Conservation (phyloP, 2,797 vertebrate genomes). For the Ctenosaura bakeri region DNA sequence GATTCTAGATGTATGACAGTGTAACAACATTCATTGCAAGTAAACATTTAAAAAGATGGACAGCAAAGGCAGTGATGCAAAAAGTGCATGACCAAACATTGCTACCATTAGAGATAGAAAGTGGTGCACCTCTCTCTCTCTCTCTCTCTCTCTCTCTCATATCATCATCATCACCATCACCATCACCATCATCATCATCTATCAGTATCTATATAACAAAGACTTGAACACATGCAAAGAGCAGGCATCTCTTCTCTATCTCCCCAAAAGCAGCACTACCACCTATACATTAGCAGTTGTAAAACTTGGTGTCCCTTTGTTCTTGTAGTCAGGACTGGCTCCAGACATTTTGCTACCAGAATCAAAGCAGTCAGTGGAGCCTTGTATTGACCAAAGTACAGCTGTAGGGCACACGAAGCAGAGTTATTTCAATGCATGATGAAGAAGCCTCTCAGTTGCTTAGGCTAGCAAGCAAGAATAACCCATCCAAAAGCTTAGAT, state of each 20-base stretch:
- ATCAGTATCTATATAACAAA: neutral
- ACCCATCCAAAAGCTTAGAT: neutral
- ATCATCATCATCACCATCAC: too few species aligned
- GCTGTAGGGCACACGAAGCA: neutral
- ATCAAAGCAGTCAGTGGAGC: neutral
- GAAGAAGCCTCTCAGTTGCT: neutral
- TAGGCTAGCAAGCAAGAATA: neutral
- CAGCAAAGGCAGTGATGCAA: neutral
- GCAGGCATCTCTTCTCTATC: neutral
- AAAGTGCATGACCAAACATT: neutral
- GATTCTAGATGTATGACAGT: neutral
- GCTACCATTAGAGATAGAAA: neutral
- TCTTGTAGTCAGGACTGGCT: neutral
- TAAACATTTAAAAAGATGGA: neutral
- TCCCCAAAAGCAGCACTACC: neutral
- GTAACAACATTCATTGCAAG: neutral
- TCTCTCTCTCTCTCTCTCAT: too few species aligned
- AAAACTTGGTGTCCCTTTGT: neutral
- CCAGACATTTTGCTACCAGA: neutral
- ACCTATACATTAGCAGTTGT: neutral
- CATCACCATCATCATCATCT: too few species aligned
- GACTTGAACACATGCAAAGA: neutral
- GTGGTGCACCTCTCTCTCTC: neutral
- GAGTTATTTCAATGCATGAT: neutral
- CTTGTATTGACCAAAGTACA: neutral